phyloP scores from a whole-genome alignment of 2,113 vertebrate genomes.

The Mobula birostris region DNA sequence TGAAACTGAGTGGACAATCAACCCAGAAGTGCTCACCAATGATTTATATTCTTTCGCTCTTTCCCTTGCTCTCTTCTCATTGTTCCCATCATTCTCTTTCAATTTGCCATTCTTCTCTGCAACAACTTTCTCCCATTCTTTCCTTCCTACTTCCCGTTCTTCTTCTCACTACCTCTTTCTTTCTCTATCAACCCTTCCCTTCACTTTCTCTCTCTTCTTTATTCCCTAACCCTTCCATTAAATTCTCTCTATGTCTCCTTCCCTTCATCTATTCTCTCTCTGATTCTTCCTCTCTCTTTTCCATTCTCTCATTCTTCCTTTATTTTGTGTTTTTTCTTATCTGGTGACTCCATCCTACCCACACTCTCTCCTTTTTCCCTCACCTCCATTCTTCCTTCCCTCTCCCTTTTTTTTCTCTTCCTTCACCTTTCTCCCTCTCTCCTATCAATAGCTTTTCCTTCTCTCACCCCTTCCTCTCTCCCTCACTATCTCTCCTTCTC shows the following conservation, averaged over 20 bases:
- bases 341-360: conserved; percentile 43
- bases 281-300: no score
- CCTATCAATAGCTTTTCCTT: not conserved
- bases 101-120: conserved; percentile 21
- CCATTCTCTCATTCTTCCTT: no score
- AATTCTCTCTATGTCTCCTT: not conserved
- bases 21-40: not conserved
- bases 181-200: not conserved
- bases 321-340: no score
- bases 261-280: no score
- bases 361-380: conserved; percentile 45
- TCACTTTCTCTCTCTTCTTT: conserved; percentile 14
- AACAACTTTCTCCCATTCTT: not conserved
- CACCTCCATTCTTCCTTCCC: not conserved
- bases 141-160: not conserved
- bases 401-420: conserved; percentile 44
- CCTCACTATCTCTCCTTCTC: conserved; percentile 44
- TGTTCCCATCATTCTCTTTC: not conserved
- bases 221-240: conserved; percentile 43
- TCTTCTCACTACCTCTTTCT: not conserved
- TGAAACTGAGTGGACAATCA: no score
- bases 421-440: conserved; percentile 39
- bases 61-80: conserved; percentile 33
- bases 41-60: not conserved
- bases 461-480: conserved; percentile 40